A percentile compares a stretch with the other conserved stretches of the same genome.
phyloP scores from a whole-genome alignment of 2,113 vertebrate species.

The Alosa alosa region DNA sequence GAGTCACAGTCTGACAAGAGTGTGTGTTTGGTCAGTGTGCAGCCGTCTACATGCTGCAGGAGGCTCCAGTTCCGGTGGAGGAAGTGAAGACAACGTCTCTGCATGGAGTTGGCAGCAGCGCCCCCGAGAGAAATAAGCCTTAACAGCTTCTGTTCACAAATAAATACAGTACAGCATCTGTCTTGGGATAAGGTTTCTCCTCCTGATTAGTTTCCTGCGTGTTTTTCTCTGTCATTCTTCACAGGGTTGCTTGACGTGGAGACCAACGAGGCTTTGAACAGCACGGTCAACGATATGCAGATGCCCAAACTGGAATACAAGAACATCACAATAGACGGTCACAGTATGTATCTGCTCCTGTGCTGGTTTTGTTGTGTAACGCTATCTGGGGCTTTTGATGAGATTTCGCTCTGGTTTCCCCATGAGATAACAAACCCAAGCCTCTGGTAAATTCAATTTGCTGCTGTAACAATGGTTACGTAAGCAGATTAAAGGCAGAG shows the following conservation, averaged over 20 bases:
- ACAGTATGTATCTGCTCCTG: constrained; percentile 74
- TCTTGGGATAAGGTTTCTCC: too few relatives aligned
- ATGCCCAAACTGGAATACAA: constrained; percentile 86
- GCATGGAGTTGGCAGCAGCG: neutral
- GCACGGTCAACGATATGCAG: constrained; percentile 77
- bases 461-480: neutral
- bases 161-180: too few relatives aligned
- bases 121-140: neutral
- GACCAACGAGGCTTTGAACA: constrained; percentile 79
- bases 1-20: neutral
- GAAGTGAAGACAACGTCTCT: too few relatives aligned
- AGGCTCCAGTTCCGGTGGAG: neutral
- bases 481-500: neutral
- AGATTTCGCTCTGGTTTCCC: too few relatives aligned
- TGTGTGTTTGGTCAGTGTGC: neutral
- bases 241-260: constrained; percentile 87
- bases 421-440: neutral
- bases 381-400: neutral
- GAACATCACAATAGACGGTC: constrained; percentile 82
- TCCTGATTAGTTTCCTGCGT: neutral
- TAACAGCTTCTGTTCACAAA: too few relatives aligned
- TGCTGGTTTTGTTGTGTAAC: neutral
- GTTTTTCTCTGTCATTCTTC: constrained; percentile 10
- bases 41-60: neutral
- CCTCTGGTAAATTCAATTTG: neutral